phyloP scores from a whole-genome alignment of 2,797 vertebrate genomes.

The Phylloscopus collybita region DNA sequence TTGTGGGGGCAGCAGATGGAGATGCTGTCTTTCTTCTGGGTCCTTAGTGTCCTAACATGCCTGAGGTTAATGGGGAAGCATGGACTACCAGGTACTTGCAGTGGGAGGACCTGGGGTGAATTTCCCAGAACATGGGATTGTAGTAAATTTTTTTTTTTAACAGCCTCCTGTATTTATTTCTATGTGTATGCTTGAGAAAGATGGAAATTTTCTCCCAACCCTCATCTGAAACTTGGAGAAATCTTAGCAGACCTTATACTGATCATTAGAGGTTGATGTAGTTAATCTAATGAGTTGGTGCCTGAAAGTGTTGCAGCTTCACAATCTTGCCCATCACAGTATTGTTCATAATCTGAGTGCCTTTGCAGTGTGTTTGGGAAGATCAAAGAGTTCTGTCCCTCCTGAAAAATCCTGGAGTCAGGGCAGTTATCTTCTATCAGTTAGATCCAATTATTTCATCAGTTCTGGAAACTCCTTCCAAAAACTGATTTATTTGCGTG shows the following conservation, averaged over 20 bases:
- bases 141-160: not conserved
- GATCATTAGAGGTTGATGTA: not conserved
- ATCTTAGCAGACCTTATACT: not conserved
- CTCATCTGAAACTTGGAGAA: not conserved
- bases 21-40: not conserved
- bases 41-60: not conserved
- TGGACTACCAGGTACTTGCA: not conserved
- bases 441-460: not conserved
- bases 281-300: not conserved
- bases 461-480: not conserved
- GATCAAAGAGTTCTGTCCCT: not conserved
- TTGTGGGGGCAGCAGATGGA: not conserved
- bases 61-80: not conserved
- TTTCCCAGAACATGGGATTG: not conserved
- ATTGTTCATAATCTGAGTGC: not conserved
- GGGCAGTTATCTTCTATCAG: not conserved
- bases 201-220: not conserved
- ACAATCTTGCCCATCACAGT: rapidly evolving
- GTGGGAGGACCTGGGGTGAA: not conserved
- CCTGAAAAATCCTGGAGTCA: not conserved
- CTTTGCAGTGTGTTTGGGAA: not conserved
- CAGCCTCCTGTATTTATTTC: not conserved
- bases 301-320: not conserved
- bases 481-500: not conserved
- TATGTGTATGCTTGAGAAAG: not conserved